These are phyloP conservation scores for Acrocyrtus sp. DNA, from an alignment of 2,888 invertebrate genomes.

Conservation along the genomic window DNA sequence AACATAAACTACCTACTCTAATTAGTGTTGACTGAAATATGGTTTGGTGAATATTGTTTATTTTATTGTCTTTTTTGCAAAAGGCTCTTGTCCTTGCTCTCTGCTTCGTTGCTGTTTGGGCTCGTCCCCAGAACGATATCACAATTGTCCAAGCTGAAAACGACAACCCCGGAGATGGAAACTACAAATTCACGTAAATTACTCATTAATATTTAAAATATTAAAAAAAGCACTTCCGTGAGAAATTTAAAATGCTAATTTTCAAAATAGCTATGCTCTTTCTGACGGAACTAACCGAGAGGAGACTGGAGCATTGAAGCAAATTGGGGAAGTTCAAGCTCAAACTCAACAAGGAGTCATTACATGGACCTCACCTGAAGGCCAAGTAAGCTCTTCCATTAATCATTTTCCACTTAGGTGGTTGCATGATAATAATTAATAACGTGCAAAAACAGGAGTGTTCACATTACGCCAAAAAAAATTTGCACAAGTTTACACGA, in stretches of 20 bases:
- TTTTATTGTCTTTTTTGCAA: constrained; percentile 12
- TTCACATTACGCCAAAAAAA: too few species aligned
- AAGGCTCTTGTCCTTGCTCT: constrained; percentile 45
- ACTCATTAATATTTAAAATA: background rate
- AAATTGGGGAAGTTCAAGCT: constrained; percentile 53
- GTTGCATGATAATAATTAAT: background rate
- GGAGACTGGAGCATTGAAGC: constrained; percentile 52
- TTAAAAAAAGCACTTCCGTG: background rate
- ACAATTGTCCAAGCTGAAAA: constrained; percentile 45
- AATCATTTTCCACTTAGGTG: background rate
- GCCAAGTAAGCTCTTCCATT: constrained; percentile 44
- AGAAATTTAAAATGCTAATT: constrained; percentile 8
- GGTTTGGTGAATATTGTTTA: background rate
- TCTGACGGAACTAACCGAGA: constrained; percentile 57
- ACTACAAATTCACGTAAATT: constrained; percentile 51
- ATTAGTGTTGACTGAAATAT: background rate
- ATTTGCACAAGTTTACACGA: too few species aligned
- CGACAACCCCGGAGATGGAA: constrained; percentile 54
- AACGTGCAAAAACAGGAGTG: background rate
- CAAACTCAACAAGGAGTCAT: constrained; percentile 52
- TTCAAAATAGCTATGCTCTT: constrained; percentile 59
- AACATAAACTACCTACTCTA: background rate
- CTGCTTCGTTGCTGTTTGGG: constrained; percentile 39
- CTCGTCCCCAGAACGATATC: constrained; percentile 45
- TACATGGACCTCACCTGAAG: constrained; percentile 58